Evolutionary conservation across 2,888 invertebrate species (phyloP).

Genomic region (Lasioglossum malachurum): DNA sequence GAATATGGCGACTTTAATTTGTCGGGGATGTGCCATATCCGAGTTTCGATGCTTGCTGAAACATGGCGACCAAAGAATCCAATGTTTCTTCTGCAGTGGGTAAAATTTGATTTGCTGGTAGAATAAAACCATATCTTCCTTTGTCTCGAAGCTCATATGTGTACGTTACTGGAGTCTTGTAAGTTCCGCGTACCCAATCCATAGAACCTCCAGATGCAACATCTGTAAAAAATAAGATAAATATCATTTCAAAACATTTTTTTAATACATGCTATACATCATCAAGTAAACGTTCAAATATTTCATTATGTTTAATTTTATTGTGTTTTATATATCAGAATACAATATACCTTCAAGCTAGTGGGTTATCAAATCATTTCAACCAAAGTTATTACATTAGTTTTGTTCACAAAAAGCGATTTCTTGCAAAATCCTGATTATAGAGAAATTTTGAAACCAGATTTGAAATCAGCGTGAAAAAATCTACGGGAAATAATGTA

Average conservation of each 20-base stretch:
- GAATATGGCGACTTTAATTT: not conserved
- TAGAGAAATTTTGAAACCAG: too few relatives aligned
- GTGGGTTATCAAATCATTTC: too few relatives aligned
- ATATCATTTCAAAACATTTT: not conserved
- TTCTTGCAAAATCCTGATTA: too few relatives aligned
- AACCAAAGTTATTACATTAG: too few relatives aligned
- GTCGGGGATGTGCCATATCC: slow-evolving; percentile 47
- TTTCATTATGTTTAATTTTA: too few relatives aligned
- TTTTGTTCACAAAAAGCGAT: too few relatives aligned
- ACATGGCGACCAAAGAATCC: slow-evolving; percentile 86
- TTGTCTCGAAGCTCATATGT: slow-evolving; percentile 90
- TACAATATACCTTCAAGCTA: too few relatives aligned
- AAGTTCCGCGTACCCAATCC: slow-evolving; percentile 91
- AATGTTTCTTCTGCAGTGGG: slow-evolving; percentile 89
- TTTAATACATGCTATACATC: too few relatives aligned
- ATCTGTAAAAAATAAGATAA: slow-evolving; percentile 84
- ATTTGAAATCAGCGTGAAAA: too few relatives aligned
- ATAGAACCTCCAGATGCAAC: slow-evolving; percentile 89
- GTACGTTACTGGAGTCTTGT: slow-evolving; percentile 89
- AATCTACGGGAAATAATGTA: too few relatives aligned
- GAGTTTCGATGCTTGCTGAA: slow-evolving; percentile 73
- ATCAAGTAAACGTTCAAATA: too few relatives aligned
- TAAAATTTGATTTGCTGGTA: slow-evolving; percentile 89
- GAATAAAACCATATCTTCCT: slow-evolving; percentile 88
- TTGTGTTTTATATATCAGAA: too few relatives aligned